Evolutionary conservation across 2,888 invertebrate species (phyloP), one percentile per base, ranked within the genome.

Genomic region (Tinea trinotella): DNA sequence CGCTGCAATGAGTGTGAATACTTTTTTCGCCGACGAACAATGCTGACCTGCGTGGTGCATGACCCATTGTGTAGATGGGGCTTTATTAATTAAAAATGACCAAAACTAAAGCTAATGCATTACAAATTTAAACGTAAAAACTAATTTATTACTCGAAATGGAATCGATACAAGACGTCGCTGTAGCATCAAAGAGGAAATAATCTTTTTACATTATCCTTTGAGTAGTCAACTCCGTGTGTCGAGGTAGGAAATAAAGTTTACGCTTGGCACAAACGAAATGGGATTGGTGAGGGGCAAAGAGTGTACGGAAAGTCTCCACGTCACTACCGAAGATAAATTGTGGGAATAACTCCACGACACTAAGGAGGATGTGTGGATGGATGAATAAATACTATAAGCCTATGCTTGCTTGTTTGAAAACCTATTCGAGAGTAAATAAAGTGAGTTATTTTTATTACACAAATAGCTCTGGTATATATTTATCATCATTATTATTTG

Each of bases 301-400:
- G 35, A 62, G 63, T 63, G 62, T 68, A 66, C 63, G 59, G 64
- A 67, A 64, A 67, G 62, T 62, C 62, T 61, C 61, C 57, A 58
- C 59, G 64, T 64, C 65, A 55, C 55, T 59, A 59, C 54, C 57
- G 52, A 62, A 68, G 62, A 72, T 66, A 70, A 68, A 72, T 70
- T 66, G 66, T 59, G 56, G 58, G 61, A 65, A 69, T 66, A 66
- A 65, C 62, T 64, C 63, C 60, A 56, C 36, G 54, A 50, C 19
- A 48, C 46, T 46, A 46, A 46, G 13, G 10, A 46, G 15, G 17
- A 18, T 46, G 18, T 46, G 46, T 46, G 46, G 50, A 18, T 48
- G 48, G 48, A 13, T 50, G 24, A 24, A 50, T 24, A 24, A 50
- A 50, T 24, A 10, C 48, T 40, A 13, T 17, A 40, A 40, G 40